Base-by-base conservation (phyloP, 2,888 invertebrate species). In the Theretra japonica region DNA sequence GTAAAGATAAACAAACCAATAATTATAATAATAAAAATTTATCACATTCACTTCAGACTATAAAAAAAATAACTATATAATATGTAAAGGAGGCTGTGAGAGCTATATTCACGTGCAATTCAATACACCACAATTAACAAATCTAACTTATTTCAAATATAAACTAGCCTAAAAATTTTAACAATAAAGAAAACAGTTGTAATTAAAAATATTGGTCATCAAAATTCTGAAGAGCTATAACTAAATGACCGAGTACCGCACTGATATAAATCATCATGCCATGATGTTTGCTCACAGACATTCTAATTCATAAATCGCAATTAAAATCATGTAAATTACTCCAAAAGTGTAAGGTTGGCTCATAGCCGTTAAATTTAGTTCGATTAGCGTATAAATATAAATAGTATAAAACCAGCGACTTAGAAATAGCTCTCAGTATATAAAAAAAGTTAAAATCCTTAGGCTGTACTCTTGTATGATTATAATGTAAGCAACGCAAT, bases 91-190 rank as follows among this genome's bases (percentile, higher is more conserved):
- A 92, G 92, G 93, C 94, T 91, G 93, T 91, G 90, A 91, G 92
- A 88, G 90, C 89, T 86, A 88, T 88, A 87, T 88, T 88, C 89
- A 88, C 88, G 93, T 94, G 94, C 93, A 92, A 90, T 92, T 86
- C 86, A 90, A 89, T 92, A 94, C 92, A 94, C 92, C 93, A 92
- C 92, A 93, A 88, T 92, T 94, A 94, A 94, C 93, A 92, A 94
- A 94, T 90, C 94, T 94, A 94, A 94, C 93, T 94, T 94, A 94
- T 90, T 83, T 84, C 85, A 91, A 94, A 91, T 92, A 93, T 92
- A 94, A 93, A 89, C 92, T 94, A 94, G 93, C 94, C 94, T 94
- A 94, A 94, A 94, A 90, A 92, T 94, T 94, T 94, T 94, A 94
- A 94, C 94, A 93, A 92, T 92, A 90, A 91, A 91, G 83, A 88